Evolutionary conservation across 2,888 invertebrate genomes (phyloP).

Genomic region (Drosophila hamatofila): DNA sequence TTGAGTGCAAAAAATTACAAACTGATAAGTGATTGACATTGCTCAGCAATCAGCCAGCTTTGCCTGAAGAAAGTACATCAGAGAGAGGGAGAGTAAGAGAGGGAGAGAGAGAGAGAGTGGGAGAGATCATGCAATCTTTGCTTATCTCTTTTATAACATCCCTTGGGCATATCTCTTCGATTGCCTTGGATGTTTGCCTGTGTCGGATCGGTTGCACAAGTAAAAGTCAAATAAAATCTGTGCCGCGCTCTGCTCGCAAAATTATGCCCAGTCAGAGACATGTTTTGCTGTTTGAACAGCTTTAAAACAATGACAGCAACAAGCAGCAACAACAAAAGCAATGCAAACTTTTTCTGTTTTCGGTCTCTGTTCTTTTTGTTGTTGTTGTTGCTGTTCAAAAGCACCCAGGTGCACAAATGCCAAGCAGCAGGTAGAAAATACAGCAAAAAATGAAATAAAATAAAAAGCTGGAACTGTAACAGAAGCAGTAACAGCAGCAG

Average conservation of each 20-base stretch:
- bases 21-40: background rate
- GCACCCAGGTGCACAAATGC: constrained; percentile 71
- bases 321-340: constrained; percentile 20
- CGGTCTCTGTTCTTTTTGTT: background rate
- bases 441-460: constrained; percentile 17
- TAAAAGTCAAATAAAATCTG: constrained; percentile 63
- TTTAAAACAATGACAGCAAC: constrained; percentile 47
- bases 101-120: background rate
- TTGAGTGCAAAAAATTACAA: no score
- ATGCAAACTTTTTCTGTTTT: constrained; percentile 50
- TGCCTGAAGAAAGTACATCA: background rate
- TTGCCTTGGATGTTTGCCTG: constrained; percentile 23
- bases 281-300: constrained; percentile 60
- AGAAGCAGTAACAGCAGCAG: constrained; percentile 25
- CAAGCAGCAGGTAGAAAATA: constrained; percentile 13
- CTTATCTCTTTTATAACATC: background rate
- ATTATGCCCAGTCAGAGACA: constrained; percentile 52
- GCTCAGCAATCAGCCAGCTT: no score
- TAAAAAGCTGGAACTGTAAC: constrained; percentile 45
- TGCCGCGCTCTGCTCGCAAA: constrained; percentile 30
- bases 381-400: background rate
- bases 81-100: background rate
- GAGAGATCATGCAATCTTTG: background rate
- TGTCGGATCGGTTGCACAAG: constrained; percentile 22
- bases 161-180: background rate